Conservation (phyloP, 2,113 vertebrate genomes). For the Hippocampus zosterae region DNA sequence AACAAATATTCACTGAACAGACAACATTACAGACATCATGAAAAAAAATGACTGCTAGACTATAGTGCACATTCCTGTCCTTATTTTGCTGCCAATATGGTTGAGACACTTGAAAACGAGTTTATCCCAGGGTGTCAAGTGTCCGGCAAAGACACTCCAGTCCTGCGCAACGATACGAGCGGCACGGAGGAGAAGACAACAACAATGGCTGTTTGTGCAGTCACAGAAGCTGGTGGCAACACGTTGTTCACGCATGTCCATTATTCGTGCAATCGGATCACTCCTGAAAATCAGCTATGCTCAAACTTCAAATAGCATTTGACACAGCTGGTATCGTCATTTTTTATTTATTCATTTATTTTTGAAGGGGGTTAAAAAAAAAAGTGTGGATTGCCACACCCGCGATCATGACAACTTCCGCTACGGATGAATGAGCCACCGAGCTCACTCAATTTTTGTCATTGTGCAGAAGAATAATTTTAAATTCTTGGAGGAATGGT, state of each 20-base stretch:
- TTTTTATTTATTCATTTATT: too few species aligned
- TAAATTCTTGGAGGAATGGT: background rate
- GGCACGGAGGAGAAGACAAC: background rate
- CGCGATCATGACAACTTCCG: too few species aligned
- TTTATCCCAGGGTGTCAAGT: conserved; percentile 2
- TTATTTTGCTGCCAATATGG: background rate
- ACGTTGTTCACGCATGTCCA: background rate
- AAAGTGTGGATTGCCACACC: too few species aligned
- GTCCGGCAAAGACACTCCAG: background rate
- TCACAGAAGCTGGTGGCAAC: conserved; percentile 13
- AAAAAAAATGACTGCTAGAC: background rate
- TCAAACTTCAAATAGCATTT: background rate
- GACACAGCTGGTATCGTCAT: background rate
- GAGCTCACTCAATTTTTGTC: background rate
- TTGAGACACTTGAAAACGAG: background rate
- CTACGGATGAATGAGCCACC: too few species aligned
- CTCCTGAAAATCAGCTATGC: background rate
- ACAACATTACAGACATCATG: background rate
- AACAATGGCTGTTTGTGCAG: conserved; percentile 9
- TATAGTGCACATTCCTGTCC: too few species aligned
- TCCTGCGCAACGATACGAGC: background rate
- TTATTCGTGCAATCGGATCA: background rate
- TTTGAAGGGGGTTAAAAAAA: too few species aligned
- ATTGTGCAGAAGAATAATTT: background rate
- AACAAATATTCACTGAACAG: background rate